Evolutionary conservation across 1,140 invertebrate genomes (phyloP).

Genomic region (Diabrotica undecimpunctata): DNA sequence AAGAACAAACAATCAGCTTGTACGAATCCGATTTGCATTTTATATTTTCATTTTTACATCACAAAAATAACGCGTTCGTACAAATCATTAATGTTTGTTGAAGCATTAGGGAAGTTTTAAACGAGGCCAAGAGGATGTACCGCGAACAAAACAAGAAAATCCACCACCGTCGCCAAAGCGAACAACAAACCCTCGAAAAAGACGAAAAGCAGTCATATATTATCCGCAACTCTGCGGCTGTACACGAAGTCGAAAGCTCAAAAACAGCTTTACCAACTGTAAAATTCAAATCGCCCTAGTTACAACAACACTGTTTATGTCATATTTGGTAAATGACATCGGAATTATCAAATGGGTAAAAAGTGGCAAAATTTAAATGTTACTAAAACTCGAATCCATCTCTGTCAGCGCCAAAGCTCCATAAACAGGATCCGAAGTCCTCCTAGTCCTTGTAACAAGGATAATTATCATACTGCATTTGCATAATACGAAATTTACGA

Average conservation of each 20-base stretch:
- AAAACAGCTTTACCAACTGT: slow-evolving; percentile 21
- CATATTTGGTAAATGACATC: slow-evolving; percentile 27
- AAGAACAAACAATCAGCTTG: too few relatives aligned
- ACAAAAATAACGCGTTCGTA: too few relatives aligned
- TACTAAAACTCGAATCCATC: slow-evolving; percentile 26
- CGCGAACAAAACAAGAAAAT: too few relatives aligned
- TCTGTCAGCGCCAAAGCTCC: slow-evolving; percentile 24
- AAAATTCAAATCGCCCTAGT: slow-evolving; percentile 19
- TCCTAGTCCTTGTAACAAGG: slow-evolving; percentile 30
- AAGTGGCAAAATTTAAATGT: slow-evolving; percentile 30
- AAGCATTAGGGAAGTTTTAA: too few relatives aligned
- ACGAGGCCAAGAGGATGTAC: too few relatives aligned
- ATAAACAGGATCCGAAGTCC: slow-evolving; percentile 25
- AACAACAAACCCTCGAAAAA: neutral
- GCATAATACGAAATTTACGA: slow-evolving; percentile 25
- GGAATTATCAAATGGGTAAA: slow-evolving; percentile 26
- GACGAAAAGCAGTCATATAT: slow-evolving; percentile 2
- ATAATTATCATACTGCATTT: slow-evolving; percentile 31
- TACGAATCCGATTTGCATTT: too few relatives aligned
- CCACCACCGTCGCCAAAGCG: too few relatives aligned
- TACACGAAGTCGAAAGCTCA: slow-evolving; percentile 12
- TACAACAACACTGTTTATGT: slow-evolving; percentile 25
- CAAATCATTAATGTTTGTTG: too few relatives aligned
- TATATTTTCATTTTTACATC: too few relatives aligned
- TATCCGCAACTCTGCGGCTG: slow-evolving; percentile 2